Conservation (phyloP, 30 jellyfish, hydroid and myxozoan species). For the Pseudorhiza aurosa region DNA sequence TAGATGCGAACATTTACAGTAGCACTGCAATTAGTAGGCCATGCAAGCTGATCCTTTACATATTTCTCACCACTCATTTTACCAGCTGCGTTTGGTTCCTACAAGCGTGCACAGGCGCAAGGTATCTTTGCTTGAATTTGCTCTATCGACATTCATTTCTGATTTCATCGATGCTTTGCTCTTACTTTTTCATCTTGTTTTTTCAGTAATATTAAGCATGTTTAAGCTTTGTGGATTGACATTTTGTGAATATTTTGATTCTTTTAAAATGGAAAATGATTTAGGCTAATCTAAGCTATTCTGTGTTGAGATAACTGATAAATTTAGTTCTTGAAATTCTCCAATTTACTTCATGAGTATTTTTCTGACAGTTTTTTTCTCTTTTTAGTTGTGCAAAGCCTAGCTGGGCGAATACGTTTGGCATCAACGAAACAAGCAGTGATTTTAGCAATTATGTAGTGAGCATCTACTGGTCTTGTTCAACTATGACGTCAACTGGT, state of each 20-base stretch:
- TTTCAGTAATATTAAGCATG: too few species aligned
- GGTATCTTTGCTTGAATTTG: too few species aligned
- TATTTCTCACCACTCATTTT: constrained; percentile 50
- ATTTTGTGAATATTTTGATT: too few species aligned
- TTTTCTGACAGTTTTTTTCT: background rate
- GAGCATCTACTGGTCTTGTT: constrained; percentile 86
- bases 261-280: too few species aligned
- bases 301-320: too few species aligned
- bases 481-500: constrained; percentile 91
- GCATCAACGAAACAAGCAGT: constrained; percentile 32
- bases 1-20: constrained; percentile 56
- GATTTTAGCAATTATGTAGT: constrained; percentile 15
- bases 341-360: background rate
- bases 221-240: too few species aligned
- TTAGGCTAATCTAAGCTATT: too few species aligned
- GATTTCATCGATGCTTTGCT: too few species aligned
- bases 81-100: constrained; percentile 76
- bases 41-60: constrained; percentile 40
- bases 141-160: too few species aligned
- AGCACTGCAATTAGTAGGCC: constrained; percentile 35
- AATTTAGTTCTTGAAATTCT: too few species aligned
- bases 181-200: too few species aligned
- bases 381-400: constrained; percentile 34
- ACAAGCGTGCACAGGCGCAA: constrained; percentile 76
- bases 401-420: constrained; percentile 70